phyloP scores from a whole-genome alignment of 1,140 invertebrate genomes.

The Epicauta chinensis region DNA sequence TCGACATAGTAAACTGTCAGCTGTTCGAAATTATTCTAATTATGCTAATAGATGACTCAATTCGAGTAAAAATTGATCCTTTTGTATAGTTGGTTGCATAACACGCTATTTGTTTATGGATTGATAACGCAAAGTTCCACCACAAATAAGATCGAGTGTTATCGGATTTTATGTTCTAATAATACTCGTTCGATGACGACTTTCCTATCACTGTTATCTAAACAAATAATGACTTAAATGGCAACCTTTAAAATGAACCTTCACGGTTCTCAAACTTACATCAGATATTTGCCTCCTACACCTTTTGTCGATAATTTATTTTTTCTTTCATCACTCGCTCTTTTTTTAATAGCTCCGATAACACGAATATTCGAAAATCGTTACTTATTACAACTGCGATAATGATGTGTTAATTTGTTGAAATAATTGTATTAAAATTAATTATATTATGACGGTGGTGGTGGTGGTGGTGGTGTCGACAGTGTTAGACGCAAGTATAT shows the following conservation, averaged over 20 bases:
- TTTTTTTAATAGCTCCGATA: conserved; percentile 10
- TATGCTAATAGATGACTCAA: conserved; percentile 41
- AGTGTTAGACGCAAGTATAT: neutral
- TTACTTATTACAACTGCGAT: too few species aligned
- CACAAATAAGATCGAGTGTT: conserved; percentile 15
- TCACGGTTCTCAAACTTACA: conserved; percentile 5
- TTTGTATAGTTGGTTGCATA: conserved; percentile 11
- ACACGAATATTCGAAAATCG: neutral
- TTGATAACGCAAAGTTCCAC: neutral
- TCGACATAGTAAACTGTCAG: conserved; percentile 38
- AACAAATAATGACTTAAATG: conserved; percentile 22
- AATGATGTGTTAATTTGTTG: too few species aligned
- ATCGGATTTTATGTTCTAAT: conserved; percentile 19
- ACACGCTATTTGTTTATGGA: neutral
- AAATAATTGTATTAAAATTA: too few species aligned
- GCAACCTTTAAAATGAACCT: conserved; percentile 16
- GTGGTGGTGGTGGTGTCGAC: too few species aligned
- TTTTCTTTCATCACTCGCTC: neutral
- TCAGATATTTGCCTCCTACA: conserved; percentile 18
- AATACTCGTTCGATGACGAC: conserved; percentile 4
- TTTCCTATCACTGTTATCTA: conserved; percentile 18
- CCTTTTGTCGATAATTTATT: conserved; percentile 17
- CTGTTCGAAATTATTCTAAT: conserved; percentile 42
- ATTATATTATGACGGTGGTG: too few species aligned
- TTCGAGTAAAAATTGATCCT: neutral